Evolutionary conservation across 2,888 invertebrate genomes (phyloP), one percentile per base, ranked within the genome.

Genomic region (Crematogaster levior): DNA sequence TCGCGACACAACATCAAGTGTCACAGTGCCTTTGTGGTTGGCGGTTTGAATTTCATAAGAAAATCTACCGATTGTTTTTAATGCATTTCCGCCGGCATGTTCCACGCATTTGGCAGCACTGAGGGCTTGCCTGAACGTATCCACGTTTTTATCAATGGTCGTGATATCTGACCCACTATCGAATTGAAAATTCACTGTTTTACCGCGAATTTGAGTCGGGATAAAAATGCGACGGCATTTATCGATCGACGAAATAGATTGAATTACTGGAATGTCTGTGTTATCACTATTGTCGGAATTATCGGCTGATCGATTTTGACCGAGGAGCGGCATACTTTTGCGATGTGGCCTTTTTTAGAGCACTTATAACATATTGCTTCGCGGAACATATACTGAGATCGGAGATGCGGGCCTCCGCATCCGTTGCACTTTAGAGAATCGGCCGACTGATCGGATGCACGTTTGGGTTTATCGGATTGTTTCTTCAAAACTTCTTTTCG

Each of bases 291-390:
- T n/a, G n/a, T n/a, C n/a, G n/a, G n/a, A n/a, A 3, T 48, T 6
- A 0, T 48, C 48, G 48, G 21, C 15, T 0, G n/a, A 0, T n/a
- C 43, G 43, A 48, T 1, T 34, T 58, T 15, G n/a, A n/a, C n/a
- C 15, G 30, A 27, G 4, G 40, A 53, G 37, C 75, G 75, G 24
- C 63, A 63, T n/a, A 63, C 53, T 15, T 27, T 27, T 0, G 51
- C 63, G 21, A 75, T 63, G 10, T 63, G 53, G 1, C 40, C 63
- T 15, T 51, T 75, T 1, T 21, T 63, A 0, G 12, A 24, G 30
- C 75, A 75, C 37, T 48, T 75, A 1, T 51, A 18, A 7, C 75
- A 75, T 6, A 51, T 37, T 4, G 40, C 63, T 6, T 75, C 75
- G 5, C 40, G 63, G 40, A 63, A 65, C 0, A n/a, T 12, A 12